Evolutionary conservation across 2,797 vertebrate species (phyloP).

Genomic region (Thunnus albacares): DNA sequence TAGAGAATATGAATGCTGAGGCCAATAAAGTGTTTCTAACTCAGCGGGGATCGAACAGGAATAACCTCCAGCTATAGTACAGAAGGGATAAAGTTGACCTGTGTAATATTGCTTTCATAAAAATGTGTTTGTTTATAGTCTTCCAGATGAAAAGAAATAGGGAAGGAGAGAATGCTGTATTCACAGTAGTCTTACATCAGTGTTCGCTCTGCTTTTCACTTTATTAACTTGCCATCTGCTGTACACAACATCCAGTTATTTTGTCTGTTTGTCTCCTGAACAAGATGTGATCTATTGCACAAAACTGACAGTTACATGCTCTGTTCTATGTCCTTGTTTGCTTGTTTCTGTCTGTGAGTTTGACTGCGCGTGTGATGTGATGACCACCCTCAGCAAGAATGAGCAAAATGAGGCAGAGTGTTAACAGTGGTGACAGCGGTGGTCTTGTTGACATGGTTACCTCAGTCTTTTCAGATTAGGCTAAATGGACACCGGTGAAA

Average conservation of each 20-base stretch:
- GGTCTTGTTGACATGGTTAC: conserved; percentile 58
- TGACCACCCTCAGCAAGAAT: neutral
- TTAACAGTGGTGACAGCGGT: conserved; percentile 11
- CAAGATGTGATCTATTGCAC: conserved; percentile 11
- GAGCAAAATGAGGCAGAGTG: conserved; percentile 26
- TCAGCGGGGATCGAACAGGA: conserved; percentile 46
- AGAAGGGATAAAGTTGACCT: neutral
- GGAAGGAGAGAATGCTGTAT: neutral
- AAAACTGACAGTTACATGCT: conserved; percentile 1
- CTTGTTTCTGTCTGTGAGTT: conserved; percentile 5
- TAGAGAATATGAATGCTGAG: conserved; percentile 47
- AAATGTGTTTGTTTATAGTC: conserved; percentile 36
- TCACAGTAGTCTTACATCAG: conserved; percentile 3
- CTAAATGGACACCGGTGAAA: conserved; percentile 32
- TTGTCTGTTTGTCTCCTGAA: conserved; percentile 14
- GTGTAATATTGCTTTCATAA: conserved; percentile 58
- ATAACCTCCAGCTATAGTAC: conserved; percentile 43
- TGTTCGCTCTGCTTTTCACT: conserved; percentile 24
- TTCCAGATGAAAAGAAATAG: neutral
- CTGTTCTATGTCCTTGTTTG: conserved; percentile 28
- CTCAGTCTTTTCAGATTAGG: conserved; percentile 28
- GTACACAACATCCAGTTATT: conserved; percentile 7
- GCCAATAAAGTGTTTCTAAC: conserved; percentile 56
- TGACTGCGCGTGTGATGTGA: conserved; percentile 20
- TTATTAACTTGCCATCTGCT: neutral